phyloP scores from a whole-genome alignment of 2,888 invertebrate species.

The Hylaea fasciaria region DNA sequence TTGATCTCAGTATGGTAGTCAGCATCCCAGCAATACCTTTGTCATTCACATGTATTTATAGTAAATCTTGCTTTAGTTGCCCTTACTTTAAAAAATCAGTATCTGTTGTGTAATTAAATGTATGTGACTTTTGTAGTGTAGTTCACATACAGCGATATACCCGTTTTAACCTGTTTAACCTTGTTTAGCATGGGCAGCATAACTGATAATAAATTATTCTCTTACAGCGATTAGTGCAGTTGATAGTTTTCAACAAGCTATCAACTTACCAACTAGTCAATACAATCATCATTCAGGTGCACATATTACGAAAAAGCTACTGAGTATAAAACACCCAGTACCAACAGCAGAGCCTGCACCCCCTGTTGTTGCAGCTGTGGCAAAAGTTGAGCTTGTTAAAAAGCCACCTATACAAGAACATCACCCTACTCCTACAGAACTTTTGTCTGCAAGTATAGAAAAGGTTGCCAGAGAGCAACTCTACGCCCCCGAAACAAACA shows the following conservation, averaged over 20 bases:
- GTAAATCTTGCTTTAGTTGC: neutral
- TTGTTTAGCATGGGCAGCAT: neutral
- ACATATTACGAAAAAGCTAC: slow-evolving; percentile 30
- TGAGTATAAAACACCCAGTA: slow-evolving; percentile 31
- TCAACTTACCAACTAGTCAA: slow-evolving; percentile 76
- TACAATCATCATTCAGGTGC: slow-evolving; percentile 53
- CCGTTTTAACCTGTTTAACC: neutral
- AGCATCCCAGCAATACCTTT: too few relatives aligned
- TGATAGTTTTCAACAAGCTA: slow-evolving; percentile 73
- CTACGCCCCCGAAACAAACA: slow-evolving; percentile 43
- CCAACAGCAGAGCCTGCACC: slow-evolving; percentile 54
- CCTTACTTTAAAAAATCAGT: neutral
- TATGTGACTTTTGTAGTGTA: neutral
- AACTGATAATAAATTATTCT: slow-evolving; percentile 35
- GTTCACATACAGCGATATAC: neutral
- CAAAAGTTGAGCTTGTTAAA: slow-evolving; percentile 54
- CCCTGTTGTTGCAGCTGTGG: slow-evolving; percentile 49
- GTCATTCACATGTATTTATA: too few relatives aligned
- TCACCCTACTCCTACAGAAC: slow-evolving; percentile 69
- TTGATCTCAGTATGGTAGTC: too few relatives aligned
- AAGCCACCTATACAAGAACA: slow-evolving; percentile 54
- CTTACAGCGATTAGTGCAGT: slow-evolving; percentile 76
- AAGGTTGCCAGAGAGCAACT: slow-evolving; percentile 71
- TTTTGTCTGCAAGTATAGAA: slow-evolving; percentile 76
- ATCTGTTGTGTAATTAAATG: neutral